Conservation (phyloP, 2,113 vertebrate genomes). For the Brachyhypopomus occidentalis region DNA sequence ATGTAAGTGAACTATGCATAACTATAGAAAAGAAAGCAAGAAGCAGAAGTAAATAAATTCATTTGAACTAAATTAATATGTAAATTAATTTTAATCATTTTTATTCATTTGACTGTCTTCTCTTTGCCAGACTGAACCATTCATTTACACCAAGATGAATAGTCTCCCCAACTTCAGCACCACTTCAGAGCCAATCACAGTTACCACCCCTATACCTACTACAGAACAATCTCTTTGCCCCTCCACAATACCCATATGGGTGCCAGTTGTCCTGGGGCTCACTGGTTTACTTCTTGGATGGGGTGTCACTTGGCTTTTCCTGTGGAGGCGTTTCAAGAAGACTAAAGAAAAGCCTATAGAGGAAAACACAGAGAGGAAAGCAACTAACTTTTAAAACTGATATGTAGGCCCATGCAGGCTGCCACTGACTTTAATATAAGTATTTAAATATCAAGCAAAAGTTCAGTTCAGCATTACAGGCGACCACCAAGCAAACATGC, state of each 20-base stretch:
- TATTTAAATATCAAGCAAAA: neutral
- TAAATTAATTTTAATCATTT: neutral
- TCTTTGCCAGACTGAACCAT: constrained; percentile 3
- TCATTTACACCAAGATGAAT: constrained; percentile 42
- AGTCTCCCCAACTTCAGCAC: constrained; percentile 8
- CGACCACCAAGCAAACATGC: neutral
- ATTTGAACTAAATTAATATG: no score
- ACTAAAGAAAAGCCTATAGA: neutral
- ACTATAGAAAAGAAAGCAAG: no score
- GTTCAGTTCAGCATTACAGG: neutral
- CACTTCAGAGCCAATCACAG: constrained; percentile 3
- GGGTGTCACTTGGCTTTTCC: constrained; percentile 27
- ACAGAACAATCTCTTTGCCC: neutral
- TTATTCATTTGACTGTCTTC: neutral
- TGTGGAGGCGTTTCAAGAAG: constrained; percentile 10
- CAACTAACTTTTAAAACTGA: constrained; percentile 10
- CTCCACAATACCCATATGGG: constrained; percentile 20
- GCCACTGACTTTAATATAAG: neutral
- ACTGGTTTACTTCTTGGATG: constrained; percentile 24
- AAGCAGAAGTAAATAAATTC: no score
- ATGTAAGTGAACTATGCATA: no score
- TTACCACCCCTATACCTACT: neutral
- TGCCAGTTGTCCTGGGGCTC: constrained; percentile 20
- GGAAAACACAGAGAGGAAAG: neutral
- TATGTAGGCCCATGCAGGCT: neutral